Conservation (phyloP, 1,140 invertebrate species). For the Monochamus saltuarius region DNA sequence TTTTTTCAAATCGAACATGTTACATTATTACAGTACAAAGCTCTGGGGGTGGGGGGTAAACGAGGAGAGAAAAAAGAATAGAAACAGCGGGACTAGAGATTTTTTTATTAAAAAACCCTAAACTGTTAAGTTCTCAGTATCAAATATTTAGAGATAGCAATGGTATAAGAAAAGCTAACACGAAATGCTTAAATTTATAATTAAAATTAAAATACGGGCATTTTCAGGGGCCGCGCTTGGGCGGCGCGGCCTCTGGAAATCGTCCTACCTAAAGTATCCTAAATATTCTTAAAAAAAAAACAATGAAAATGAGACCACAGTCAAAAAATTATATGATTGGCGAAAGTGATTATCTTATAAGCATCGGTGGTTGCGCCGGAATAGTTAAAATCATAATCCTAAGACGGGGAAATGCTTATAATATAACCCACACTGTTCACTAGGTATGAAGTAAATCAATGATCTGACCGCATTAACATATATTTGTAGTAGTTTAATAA, state of each 20-base stretch:
- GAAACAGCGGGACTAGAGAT: slow-evolving; percentile 50
- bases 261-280: slow-evolving; percentile 31
- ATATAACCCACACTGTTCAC: slow-evolving; percentile 1
- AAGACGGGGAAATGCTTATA: neutral
- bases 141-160: slow-evolving; percentile 46
- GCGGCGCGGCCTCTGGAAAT: slow-evolving; percentile 12
- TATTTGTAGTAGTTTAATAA: slow-evolving; percentile 19
- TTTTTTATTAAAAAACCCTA: slow-evolving; percentile 50
- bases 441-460: slow-evolving; percentile 10
- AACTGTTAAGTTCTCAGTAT: slow-evolving; percentile 45
- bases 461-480: slow-evolving; percentile 17
- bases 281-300: slow-evolving; percentile 42
- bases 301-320: slow-evolving; percentile 45
- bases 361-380: slow-evolving; percentile 7
- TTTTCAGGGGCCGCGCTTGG: slow-evolving; percentile 3
- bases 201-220: slow-evolving; percentile 19
- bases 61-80: slow-evolving; percentile 38
- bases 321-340: slow-evolving; percentile 31
- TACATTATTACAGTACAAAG: slow-evolving; percentile 25
- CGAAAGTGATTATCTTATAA: slow-evolving; percentile 26
- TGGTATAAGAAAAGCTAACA: slow-evolving; percentile 45
- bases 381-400: neutral
- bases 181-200: slow-evolving; percentile 36
- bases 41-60: slow-evolving; percentile 12
- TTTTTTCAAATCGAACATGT: slow-evolving; percentile 19